phyloP scores from a whole-genome alignment of 2,888 invertebrate species.

The Peribatodes rhomboidaria region DNA sequence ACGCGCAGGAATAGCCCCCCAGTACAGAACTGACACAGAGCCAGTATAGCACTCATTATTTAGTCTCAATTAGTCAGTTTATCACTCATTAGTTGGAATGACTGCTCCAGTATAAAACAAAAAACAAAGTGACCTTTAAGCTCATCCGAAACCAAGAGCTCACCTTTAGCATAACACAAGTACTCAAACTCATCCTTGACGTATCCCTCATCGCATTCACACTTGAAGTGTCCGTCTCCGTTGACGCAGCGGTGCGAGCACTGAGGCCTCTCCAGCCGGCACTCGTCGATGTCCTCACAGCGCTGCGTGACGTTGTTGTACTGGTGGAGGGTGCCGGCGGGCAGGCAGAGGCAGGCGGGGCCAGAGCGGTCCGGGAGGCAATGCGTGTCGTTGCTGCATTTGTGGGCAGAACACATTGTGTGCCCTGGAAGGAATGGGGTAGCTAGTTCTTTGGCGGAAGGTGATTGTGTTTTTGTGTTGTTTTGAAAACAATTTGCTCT shows the following conservation, averaged over 20 bases:
- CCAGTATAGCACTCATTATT: too few species aligned
- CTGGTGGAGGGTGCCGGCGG: conserved; percentile 63
- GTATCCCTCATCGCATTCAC: conserved; percentile 87
- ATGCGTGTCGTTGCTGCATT: conserved; percentile 57
- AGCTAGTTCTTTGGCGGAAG: too few species aligned
- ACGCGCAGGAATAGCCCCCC: too few species aligned
- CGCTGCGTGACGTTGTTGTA: conserved; percentile 64
- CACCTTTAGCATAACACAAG: conserved; percentile 70
- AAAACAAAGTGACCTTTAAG: too few species aligned
- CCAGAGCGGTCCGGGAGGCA: conserved; percentile 68
- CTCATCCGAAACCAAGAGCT: not conserved
- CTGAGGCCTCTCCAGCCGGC: conserved; percentile 85
- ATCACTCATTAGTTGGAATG: too few species aligned
- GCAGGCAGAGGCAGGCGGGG: conserved; percentile 84
- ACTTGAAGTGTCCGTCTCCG: conserved; percentile 85
- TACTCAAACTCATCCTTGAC: conserved; percentile 54
- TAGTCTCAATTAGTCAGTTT: too few species aligned
- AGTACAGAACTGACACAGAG: too few species aligned
- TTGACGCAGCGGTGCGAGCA: conserved; percentile 91
- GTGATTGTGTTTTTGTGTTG: too few species aligned
- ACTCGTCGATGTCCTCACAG: conserved; percentile 89
- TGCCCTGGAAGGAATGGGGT: conserved; percentile 59
- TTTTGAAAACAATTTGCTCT: too few species aligned
- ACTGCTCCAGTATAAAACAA: too few species aligned
- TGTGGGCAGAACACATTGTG: conserved; percentile 68